Evolutionary conservation across 2,113 vertebrate species (phyloP), one percentile per base, ranked within the genome.

Genomic region (Clarias macrocephalus): DNA sequence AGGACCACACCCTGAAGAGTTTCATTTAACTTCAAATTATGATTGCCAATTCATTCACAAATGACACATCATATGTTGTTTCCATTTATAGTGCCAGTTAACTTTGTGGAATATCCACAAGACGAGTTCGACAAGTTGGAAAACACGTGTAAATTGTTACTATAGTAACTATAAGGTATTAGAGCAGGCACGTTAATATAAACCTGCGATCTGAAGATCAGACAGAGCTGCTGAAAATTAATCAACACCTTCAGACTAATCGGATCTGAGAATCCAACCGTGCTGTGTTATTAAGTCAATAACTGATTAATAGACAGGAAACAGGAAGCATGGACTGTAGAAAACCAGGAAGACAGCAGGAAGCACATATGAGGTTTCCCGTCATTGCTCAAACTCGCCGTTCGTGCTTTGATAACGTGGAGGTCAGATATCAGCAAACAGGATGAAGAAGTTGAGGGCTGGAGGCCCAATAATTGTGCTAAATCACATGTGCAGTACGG

Each of bases 391-490:
- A n/a, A 75, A 37, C 19, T 37, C 16, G 68, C 16, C 7, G 11
- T 73, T 73, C 18, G 48, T 42, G 33, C 48, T 73, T 42, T 48
- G 73, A n/a, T 52, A 52, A 76, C 1, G 11, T 25, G 72, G 72
- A 76, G 73, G 73, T 76, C 73, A 76, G 37, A n/a, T 76, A 52
- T 76, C 73, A 76, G 37, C 6, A 23, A 76, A 76, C 73, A 76
- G 73, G 42, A 52, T 52, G 73, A 76, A 52, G 7, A 48, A 76
- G 25, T 52, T 76, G 0, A 76, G 11, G 10, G 73, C 73, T 52
- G 73, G 42, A 76, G 42, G 73, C 48, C 48, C 48, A 52, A 25
- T 76, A 52, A 76, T 52, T n/a, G 72, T 25, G 23, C 11, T 76
- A 25, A 25, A 76, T 12, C 23, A 48, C 37, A 23, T 6, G 9